Evolutionary conservation across 35 echinoderm and acorn worm genomes (phyloP).

Genomic region (Lytechinus pictus): DNA sequence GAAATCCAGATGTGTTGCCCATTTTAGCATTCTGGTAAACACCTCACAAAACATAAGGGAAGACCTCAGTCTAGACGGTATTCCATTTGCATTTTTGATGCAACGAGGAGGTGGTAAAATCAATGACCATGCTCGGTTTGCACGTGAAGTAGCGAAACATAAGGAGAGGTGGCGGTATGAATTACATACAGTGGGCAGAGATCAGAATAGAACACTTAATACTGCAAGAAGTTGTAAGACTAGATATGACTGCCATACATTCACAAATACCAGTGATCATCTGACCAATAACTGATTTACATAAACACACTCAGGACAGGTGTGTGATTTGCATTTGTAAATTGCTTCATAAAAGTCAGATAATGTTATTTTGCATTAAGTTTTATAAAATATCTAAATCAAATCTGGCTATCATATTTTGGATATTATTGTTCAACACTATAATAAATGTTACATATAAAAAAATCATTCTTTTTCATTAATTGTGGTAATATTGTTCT

Average conservation of each 20-base stretch:
- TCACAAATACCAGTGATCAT: neutral
- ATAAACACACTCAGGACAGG: neutral
- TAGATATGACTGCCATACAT: neutral
- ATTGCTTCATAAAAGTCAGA: neutral
- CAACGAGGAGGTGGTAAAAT: neutral
- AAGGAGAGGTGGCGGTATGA: neutral
- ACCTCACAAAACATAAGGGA: neutral
- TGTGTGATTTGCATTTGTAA: too few species aligned
- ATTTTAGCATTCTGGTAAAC: neutral
- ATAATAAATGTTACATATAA: too few species aligned
- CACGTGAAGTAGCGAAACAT: neutral
- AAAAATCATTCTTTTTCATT: too few species aligned
- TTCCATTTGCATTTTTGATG: slow-evolving; percentile 17
- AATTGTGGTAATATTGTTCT: too few species aligned
- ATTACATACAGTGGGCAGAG: neutral
- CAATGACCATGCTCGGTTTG: neutral
- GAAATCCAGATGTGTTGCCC: neutral
- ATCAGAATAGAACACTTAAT: neutral
- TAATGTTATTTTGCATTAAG: neutral
- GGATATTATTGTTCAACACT: too few species aligned
- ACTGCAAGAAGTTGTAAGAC: neutral
- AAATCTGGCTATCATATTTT: too few species aligned
- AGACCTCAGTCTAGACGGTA: neutral
- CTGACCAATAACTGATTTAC: neutral
- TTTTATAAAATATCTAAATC: neutral